Conservation (phyloP, 2,797 vertebrate species). For the Sebastes jordani region DNA sequence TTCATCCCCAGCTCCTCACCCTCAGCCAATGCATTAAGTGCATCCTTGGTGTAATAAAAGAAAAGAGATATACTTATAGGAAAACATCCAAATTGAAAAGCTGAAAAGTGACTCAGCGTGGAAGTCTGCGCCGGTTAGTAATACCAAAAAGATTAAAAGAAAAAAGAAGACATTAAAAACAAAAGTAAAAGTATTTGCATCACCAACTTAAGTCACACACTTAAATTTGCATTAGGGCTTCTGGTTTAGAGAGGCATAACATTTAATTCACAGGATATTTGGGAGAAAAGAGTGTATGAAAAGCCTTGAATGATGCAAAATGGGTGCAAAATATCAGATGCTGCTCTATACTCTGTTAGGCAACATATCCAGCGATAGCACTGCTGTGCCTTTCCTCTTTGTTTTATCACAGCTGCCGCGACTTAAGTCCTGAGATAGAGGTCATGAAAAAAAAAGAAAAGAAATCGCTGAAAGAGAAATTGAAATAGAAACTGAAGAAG, state of each 20-base stretch:
- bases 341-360: conserved; percentile 24
- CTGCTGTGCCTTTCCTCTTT: conserved; percentile 4
- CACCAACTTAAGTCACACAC: conserved; percentile 28
- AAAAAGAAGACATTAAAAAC: conserved; percentile 6
- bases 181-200: conserved; percentile 3
- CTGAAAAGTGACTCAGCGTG: not conserved
- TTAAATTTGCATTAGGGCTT: conserved; percentile 17
- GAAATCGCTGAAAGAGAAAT: conserved; percentile 19
- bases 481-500: conserved; percentile 49
- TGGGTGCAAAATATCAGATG: conserved; percentile 45
- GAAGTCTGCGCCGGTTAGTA: conserved; percentile 5
- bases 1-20: not conserved
- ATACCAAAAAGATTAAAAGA: not conserved
- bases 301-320: conserved; percentile 55
- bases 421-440: conserved; percentile 44
- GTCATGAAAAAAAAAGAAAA: conserved; percentile 35
- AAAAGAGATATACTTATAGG: not conserved
- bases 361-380: conserved; percentile 16
- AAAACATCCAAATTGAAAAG: conserved; percentile 7
- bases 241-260: conserved; percentile 17
- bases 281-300: conserved; percentile 26
- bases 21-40: not conserved
- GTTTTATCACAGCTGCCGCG: conserved; percentile 30
- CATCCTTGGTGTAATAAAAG: conserved; percentile 6
- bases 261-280: conserved; percentile 19